phyloP scores from a whole-genome alignment of 2,888 invertebrate genomes.

The Hololepta plana region DNA sequence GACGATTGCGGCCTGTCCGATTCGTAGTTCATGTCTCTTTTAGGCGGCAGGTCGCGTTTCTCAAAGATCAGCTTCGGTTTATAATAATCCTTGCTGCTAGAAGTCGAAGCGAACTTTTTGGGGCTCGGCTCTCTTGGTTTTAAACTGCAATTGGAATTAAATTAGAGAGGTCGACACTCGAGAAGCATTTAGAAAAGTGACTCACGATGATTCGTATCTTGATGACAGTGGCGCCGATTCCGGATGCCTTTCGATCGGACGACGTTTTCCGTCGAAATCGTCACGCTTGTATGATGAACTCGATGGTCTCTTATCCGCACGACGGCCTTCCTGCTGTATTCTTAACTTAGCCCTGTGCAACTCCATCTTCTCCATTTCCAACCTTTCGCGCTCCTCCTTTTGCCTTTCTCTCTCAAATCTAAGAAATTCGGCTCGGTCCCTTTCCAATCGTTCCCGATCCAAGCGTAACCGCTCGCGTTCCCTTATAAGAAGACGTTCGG shows the following conservation, averaged over 20 bases:
- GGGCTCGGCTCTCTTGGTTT: conserved; percentile 18
- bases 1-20: conserved; percentile 10
- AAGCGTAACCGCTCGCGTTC: conserved; percentile 65
- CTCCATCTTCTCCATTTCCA: conserved; percentile 60
- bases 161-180: neutral
- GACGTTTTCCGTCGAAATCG: conserved; percentile 21
- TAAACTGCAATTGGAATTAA: conserved; percentile 15
- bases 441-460: conserved; percentile 75
- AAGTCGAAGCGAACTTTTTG: conserved; percentile 14
- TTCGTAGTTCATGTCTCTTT: conserved; percentile 18
- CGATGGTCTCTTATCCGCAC: conserved; percentile 35
- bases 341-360: conserved; percentile 59
- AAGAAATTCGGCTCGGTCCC: conserved; percentile 71
- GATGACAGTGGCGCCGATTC: conserved; percentile 6
- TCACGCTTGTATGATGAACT: conserved; percentile 28
- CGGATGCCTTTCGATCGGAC: conserved; percentile 22
- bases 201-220: neutral
- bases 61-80: conserved; percentile 15
- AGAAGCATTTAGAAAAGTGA: neutral
- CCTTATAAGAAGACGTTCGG: conserved; percentile 63
- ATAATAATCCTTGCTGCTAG: conserved; percentile 13
- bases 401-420: conserved; percentile 73
- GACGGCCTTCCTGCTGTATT: conserved; percentile 38
- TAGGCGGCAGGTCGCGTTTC: conserved; percentile 16
- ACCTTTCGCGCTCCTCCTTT: conserved; percentile 35